Evolutionary conservation across 2,888 invertebrate species (phyloP).

Genomic region (Lasioglossum oenotherae): DNA sequence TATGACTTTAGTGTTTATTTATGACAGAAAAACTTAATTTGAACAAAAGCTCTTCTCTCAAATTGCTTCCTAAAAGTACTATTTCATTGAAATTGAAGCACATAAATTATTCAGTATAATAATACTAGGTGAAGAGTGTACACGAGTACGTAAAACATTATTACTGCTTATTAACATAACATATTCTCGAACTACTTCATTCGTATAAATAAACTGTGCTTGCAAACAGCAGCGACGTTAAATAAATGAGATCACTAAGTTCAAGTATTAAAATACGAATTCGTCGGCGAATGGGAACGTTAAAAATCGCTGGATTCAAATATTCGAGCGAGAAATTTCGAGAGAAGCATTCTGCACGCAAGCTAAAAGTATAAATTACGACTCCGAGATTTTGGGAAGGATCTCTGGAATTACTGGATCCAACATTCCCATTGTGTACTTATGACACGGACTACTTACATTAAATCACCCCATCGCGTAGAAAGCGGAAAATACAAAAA

Average conservation of each 20-base stretch:
- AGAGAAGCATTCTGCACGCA: neutral
- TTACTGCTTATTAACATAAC: too few species aligned
- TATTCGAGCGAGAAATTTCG: neutral
- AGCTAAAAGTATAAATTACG: neutral
- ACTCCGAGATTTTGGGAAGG: neutral
- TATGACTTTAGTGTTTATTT: too few species aligned
- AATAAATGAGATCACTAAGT: too few species aligned
- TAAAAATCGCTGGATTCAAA: neutral
- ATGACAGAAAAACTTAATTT: neutral
- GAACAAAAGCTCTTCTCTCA: neutral
- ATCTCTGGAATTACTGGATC: neutral
- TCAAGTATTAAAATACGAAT: neutral
- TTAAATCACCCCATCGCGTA: constrained; percentile 28
- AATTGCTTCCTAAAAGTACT: too few species aligned
- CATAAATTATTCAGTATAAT: too few species aligned
- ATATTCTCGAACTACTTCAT: too few species aligned
- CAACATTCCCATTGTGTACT: neutral
- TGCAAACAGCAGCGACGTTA: too few species aligned
- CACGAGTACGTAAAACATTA: too few species aligned
- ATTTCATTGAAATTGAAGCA: neutral
- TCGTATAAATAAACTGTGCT: too few species aligned
- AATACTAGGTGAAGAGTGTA: too few species aligned
- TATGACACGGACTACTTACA: neutral
- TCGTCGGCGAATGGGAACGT: neutral
- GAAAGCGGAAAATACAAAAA: constrained; percentile 26